Evolutionary conservation across 2,797 vertebrate species (phyloP).

Genomic region (Rhinatrema bivittatum): DNA sequence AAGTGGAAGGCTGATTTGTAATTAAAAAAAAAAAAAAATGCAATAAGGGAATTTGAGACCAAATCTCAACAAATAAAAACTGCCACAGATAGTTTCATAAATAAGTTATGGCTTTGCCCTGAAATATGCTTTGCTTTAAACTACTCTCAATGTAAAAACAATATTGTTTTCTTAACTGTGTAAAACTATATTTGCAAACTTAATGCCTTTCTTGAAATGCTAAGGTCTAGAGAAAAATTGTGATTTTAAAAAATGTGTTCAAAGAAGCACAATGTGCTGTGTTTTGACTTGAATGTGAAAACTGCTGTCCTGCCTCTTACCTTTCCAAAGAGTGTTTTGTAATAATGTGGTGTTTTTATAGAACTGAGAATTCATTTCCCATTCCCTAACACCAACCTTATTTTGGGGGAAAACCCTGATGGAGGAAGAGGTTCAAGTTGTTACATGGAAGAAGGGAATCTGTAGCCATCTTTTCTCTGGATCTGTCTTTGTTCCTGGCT

Average conservation of each 20-base stretch:
- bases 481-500: no score
- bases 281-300: neutral
- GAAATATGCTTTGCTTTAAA: slow-evolving; percentile 49
- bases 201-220: slow-evolving; percentile 45
- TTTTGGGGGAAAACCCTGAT: no score
- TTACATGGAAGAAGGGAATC: no score
- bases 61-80: neutral
- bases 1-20: slow-evolving; percentile 16
- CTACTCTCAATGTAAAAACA: slow-evolving; percentile 25
- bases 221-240: slow-evolving; percentile 40
- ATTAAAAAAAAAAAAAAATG: slow-evolving; percentile 18
- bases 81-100: slow-evolving; percentile 20
- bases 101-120: slow-evolving; percentile 33
- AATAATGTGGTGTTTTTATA: no score
- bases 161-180: slow-evolving; percentile 3
- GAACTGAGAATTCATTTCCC: no score
- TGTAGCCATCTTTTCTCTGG: no score
- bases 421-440: no score
- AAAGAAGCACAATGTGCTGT: neutral
- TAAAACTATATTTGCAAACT: slow-evolving; percentile 37
- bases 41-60: slow-evolving; percentile 14
- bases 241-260: neutral
- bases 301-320: neutral
- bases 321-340: neutral
- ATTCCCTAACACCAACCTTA: no score